Conservation (phyloP, 2,797 vertebrate species). For the Nothura maculosa region DNA sequence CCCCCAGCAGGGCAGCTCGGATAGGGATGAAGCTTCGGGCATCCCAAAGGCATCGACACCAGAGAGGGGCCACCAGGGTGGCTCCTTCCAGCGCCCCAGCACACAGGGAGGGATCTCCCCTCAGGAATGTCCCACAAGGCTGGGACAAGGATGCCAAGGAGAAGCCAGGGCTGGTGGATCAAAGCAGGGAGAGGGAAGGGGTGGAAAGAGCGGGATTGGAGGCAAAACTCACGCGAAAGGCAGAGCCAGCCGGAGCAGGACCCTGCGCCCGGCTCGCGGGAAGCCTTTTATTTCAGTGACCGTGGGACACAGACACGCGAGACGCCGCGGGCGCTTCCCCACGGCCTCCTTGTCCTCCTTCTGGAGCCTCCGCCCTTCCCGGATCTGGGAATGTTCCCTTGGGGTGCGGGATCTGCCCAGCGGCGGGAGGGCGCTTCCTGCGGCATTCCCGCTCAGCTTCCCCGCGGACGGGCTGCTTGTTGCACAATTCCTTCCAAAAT, state of each 20-base stretch:
- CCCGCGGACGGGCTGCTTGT: too few species aligned
- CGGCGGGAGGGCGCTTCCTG: not conserved
- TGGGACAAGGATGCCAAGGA: too few species aligned
- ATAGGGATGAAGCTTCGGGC: not conserved
- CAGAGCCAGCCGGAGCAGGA: too few species aligned
- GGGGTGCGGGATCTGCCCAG: accelerated
- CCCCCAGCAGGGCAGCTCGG: accelerated
- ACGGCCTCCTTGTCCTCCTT: not conserved
- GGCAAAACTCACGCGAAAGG: too few species aligned
- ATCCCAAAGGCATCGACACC: not conserved
- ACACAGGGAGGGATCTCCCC: too few species aligned
- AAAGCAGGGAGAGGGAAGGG: not conserved
- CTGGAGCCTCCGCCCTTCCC: not conserved
- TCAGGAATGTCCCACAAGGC: too few species aligned
- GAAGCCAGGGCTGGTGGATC: too few species aligned
- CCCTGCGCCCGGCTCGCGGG: not conserved
- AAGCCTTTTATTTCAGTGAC: not conserved
- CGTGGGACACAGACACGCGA: not conserved
- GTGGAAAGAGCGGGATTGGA: not conserved
- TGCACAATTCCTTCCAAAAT: not conserved
- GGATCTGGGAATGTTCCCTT: too few species aligned
- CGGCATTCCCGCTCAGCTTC: not conserved
- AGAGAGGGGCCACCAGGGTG: too few species aligned
- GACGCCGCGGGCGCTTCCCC: not conserved
- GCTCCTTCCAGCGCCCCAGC: too few species aligned